phyloP scores from a whole-genome alignment of 1,140 invertebrate genomes.

The Schlechtendalia chinensis region DNA sequence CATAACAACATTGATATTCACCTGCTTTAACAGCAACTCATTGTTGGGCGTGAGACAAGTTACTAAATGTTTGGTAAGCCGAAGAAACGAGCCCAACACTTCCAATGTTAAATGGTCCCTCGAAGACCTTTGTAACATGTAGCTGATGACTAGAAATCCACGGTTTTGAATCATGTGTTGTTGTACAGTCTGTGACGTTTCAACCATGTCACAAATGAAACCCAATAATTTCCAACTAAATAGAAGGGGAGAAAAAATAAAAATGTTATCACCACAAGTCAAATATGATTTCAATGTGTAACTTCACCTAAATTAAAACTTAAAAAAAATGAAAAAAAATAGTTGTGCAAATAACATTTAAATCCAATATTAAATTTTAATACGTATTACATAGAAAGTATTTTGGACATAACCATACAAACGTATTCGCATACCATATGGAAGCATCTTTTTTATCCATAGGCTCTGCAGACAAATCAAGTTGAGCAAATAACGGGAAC shows the following conservation, averaged over 20 bases:
- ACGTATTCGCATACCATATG: slow-evolving; percentile 68
- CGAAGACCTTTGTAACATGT: slow-evolving; percentile 90
- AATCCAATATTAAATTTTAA: background rate
- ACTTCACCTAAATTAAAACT: too few relatives aligned
- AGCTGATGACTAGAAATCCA: slow-evolving; percentile 96
- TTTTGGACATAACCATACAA: background rate
- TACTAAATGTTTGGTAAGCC: slow-evolving; percentile 94
- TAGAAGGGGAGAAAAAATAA: too few relatives aligned
- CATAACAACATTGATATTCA: slow-evolving; percentile 57
- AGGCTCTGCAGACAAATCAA: slow-evolving; percentile 86
- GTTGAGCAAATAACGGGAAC: slow-evolving; percentile 96
- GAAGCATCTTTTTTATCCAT: slow-evolving; percentile 78
- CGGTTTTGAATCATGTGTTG: slow-evolving; percentile 98
- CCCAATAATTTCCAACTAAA: slow-evolving; percentile 90
- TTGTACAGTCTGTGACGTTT: slow-evolving; percentile 94
- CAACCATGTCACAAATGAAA: slow-evolving; percentile 95
- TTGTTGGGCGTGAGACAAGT: slow-evolving; percentile 90
- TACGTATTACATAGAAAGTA: too few relatives aligned
- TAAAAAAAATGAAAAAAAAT: too few relatives aligned
- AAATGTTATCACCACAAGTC: too few relatives aligned
- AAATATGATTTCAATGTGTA: too few relatives aligned
- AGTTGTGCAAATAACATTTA: too few relatives aligned
- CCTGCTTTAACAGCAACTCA: slow-evolving; percentile 92
- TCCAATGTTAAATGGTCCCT: slow-evolving; percentile 91
- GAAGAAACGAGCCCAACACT: slow-evolving; percentile 88